Conservation (phyloP, 2,797 vertebrate species). For the Phrynocephalus forsythii region DNA sequence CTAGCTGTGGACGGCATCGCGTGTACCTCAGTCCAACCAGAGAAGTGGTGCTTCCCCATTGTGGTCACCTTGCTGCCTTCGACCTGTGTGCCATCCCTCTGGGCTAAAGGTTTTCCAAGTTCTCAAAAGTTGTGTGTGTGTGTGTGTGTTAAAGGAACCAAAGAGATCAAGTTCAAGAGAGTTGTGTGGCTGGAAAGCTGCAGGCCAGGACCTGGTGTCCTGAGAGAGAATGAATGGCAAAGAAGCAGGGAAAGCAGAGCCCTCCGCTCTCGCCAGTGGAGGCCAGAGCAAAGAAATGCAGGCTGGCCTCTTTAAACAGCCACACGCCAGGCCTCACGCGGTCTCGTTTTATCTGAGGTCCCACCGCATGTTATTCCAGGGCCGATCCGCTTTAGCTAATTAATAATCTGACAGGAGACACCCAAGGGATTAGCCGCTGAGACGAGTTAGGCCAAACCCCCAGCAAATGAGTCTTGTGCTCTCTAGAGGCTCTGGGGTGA, state of each 20-base stretch:
- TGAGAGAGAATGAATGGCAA: not conserved
- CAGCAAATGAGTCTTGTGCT: constrained; percentile 78
- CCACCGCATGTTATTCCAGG: constrained; percentile 81
- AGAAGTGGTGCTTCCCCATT: not conserved
- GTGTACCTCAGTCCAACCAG: not conserved
- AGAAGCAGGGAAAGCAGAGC: not conserved
- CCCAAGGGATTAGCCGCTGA: constrained; percentile 83
- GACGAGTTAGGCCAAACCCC: constrained; percentile 81
- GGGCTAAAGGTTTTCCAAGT: too few species aligned
- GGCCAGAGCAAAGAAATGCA: constrained; percentile 43
- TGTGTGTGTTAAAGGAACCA: too few species aligned
- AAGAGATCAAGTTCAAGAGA: too few species aligned
- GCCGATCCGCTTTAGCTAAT: constrained; percentile 87
- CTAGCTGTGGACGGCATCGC: not conserved
- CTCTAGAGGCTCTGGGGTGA: constrained; percentile 78
- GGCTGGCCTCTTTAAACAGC: constrained; percentile 76
- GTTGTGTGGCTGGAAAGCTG: not conserved
- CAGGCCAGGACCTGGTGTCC: too few species aligned
- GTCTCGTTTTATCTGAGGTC: constrained; percentile 82
- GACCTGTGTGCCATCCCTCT: too few species aligned
- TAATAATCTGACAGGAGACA: constrained; percentile 88
- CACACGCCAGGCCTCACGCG: constrained; percentile 62
- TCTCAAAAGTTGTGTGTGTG: too few species aligned
- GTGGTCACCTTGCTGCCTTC: not conserved
- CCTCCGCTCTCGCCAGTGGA: not conserved